These are phyloP conservation scores for Drosophila bocqueti DNA, from an alignment of 1,140 invertebrate genomes.

Conservation along the genomic window DNA sequence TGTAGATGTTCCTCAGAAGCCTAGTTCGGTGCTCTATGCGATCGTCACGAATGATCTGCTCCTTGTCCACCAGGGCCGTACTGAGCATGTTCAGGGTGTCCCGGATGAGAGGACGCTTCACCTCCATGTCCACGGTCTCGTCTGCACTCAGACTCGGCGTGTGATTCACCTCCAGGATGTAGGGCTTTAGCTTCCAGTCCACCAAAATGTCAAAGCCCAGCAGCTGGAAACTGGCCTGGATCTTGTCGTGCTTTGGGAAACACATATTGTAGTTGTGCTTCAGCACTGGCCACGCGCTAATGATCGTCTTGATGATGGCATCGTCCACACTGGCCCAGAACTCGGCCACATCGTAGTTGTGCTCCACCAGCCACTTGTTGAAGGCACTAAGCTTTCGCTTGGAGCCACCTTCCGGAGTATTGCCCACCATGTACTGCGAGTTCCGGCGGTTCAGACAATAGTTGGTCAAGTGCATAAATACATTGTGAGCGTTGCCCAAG, in stretches of 20 bases:
- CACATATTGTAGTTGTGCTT: slow-evolving; percentile 95
- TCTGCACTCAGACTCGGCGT: slow-evolving; percentile 96
- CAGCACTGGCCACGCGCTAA: slow-evolving; percentile 93
- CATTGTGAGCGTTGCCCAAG: slow-evolving; percentile 91
- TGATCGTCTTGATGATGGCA: slow-evolving; percentile 94
- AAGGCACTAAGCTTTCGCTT: slow-evolving; percentile 94
- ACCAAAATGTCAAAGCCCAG: slow-evolving; percentile 95
- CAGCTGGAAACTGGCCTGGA: slow-evolving; percentile 95
- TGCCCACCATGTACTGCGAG: slow-evolving; percentile 87
- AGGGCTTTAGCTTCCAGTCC: slow-evolving; percentile 93
- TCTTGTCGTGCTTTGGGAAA: slow-evolving; percentile 93
- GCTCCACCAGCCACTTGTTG: slow-evolving; percentile 90
- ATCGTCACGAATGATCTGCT: slow-evolving; percentile 90
- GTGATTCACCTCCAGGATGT: slow-evolving; percentile 95
- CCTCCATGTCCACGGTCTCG: slow-evolving; percentile 91
- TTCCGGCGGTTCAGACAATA: slow-evolving; percentile 98
- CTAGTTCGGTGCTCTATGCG: slow-evolving; percentile 68
- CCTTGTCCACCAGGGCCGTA: slow-evolving; percentile 91
- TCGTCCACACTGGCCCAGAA: slow-evolving; percentile 94
- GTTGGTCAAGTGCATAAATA: slow-evolving; percentile 99
- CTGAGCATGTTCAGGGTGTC: slow-evolving; percentile 94
- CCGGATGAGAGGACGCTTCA: slow-evolving; percentile 92
- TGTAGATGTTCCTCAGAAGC: slow-evolving; percentile 43
- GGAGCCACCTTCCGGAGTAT: slow-evolving; percentile 90
- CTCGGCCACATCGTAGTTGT: slow-evolving; percentile 90